phyloP scores from a whole-genome alignment of 2,888 invertebrate genomes.

The Lasioglossum leucozonium region DNA sequence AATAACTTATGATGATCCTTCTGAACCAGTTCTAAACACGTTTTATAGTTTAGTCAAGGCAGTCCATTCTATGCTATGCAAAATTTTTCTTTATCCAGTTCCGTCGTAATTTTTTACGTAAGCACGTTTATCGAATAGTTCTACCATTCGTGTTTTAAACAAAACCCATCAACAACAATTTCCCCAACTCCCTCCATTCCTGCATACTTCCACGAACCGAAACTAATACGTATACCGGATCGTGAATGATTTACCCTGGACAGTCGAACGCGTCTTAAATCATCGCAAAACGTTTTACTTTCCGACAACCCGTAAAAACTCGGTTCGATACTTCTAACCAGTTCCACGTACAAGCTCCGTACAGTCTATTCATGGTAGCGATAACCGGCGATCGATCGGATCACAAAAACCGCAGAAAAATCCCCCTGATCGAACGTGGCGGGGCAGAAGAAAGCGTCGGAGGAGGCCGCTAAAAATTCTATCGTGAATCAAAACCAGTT shows the following conservation, averaged over 20 bases:
- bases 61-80: neutral
- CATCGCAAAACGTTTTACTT: neutral
- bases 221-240: neutral
- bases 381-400: slow-evolving; percentile 1
- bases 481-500: slow-evolving; percentile 17
- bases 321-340: neutral
- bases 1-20: neutral
- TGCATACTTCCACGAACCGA: neutral
- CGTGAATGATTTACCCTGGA: neutral
- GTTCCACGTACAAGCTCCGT: neutral
- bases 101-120: neutral
- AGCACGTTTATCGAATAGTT: neutral
- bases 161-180: neutral
- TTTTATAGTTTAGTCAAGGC: neutral
- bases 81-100: neutral
- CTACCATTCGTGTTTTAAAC: neutral
- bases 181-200: neutral
- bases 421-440: neutral
- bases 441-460: neutral
- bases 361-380: neutral
- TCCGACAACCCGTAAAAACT: neutral
- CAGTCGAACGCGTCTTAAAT: neutral
- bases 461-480: neutral
- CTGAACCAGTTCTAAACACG: neutral
- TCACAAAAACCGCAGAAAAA: neutral